phyloP scores from a whole-genome alignment of 2,113 vertebrate genomes.

The Mormyrus lacerda region DNA sequence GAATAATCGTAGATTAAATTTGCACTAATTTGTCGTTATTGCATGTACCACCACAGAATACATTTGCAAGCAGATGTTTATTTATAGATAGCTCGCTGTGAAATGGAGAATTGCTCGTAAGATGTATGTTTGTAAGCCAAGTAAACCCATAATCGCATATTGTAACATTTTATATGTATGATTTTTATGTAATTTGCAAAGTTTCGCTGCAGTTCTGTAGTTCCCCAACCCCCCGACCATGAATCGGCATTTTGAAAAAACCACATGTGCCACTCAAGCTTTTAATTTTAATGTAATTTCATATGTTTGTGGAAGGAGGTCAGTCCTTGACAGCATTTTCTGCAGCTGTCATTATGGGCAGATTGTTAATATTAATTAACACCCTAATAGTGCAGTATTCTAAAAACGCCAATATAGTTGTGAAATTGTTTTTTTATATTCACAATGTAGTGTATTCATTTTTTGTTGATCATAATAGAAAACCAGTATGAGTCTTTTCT shows the following conservation, averaged over 20 bases:
- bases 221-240: background rate
- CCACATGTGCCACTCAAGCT: background rate
- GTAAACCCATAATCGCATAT: background rate
- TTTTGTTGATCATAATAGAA: background rate
- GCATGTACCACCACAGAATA: background rate
- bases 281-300: background rate
- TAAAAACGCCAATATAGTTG: background rate
- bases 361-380: background rate
- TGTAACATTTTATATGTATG: background rate
- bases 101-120: background rate
- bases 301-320: background rate
- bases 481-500: background rate
- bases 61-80: background rate
- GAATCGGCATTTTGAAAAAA: background rate
- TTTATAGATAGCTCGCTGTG: background rate
- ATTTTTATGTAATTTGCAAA: background rate
- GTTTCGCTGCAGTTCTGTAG: background rate
- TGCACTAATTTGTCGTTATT: background rate
- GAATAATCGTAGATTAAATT: background rate
- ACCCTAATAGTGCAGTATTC: background rate
- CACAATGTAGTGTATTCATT: background rate
- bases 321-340: background rate
- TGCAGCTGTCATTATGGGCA: background rate
- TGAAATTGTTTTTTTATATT: background rate
- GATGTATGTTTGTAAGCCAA: background rate